Percentiles rank a stretch among this genome's conserved stretches.
Evolutionary conservation across 2,888 invertebrate species (phyloP).

Genomic region (Clunio marinus): DNA sequence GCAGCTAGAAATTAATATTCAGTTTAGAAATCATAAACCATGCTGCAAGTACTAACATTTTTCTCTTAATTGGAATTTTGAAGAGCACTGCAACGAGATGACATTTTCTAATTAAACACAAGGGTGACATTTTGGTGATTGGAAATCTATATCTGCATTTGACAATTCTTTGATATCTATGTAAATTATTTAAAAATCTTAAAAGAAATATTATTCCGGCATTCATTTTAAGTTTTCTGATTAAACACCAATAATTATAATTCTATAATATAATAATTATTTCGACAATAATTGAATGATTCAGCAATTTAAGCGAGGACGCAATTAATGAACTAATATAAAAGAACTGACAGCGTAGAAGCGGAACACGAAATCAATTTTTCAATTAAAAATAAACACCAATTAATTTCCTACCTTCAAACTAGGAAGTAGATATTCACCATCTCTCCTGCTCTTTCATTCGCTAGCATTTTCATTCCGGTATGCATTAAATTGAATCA

Average conservation of each 20-base stretch:
- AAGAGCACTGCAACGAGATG: too few relatives aligned
- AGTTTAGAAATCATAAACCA: too few relatives aligned
- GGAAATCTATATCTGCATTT: too few relatives aligned
- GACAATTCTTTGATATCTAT: constrained; percentile 25
- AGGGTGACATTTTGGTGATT: neutral
- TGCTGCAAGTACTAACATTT: too few relatives aligned
- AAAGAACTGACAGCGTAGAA: neutral
- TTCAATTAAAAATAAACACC: constrained; percentile 38
- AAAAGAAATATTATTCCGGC: constrained; percentile 4
- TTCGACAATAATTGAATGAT: constrained; percentile 8
- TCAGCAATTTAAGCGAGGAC: neutral
- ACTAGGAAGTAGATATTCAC: too few relatives aligned
- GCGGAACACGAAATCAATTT: constrained; percentile 33
- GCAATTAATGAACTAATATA: constrained; percentile 17
- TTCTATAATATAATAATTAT: neutral
- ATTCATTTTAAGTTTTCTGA: neutral
- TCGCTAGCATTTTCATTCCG: constrained; percentile 1
- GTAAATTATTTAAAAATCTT: neutral
- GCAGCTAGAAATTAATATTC: too few relatives aligned
- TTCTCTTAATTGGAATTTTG: constrained; percentile 1
- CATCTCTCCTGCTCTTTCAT: neutral
- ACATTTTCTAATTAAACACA: too few relatives aligned
- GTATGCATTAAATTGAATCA: constrained; percentile 28
- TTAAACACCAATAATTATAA: neutral
- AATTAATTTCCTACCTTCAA: constrained; percentile 30